Conservation (phyloP, 2,888 invertebrate species). For the Cephus pulcher region DNA sequence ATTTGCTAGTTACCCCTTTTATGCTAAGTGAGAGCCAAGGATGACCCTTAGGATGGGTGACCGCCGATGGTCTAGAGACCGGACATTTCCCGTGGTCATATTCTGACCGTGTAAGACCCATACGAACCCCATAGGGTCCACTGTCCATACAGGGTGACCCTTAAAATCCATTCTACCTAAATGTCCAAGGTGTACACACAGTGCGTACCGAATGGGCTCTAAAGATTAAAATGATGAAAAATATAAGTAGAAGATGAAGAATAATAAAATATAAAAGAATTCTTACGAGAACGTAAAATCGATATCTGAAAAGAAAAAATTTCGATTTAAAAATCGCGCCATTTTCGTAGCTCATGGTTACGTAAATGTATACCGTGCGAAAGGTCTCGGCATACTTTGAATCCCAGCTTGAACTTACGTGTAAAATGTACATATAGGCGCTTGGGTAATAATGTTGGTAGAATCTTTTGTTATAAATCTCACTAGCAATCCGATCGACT, state of each 20-base stretch:
- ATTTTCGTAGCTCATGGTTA: neutral
- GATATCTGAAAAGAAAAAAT: neutral
- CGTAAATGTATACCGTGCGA: neutral
- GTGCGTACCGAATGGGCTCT: neutral
- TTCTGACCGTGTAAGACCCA: slow-evolving; percentile 31
- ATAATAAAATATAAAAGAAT: neutral
- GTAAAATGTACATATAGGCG: too few species aligned
- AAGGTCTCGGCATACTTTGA: neutral
- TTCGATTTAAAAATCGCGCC: neutral
- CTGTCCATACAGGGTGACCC: slow-evolving; percentile 29
- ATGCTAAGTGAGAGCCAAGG: slow-evolving; percentile 61
- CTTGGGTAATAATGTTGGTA: neutral
- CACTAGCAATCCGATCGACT: slow-evolving; percentile 22
- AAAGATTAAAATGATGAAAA: neutral
- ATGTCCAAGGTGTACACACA: neutral
- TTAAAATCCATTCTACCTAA: neutral
- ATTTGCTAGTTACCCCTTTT: slow-evolving; percentile 58
- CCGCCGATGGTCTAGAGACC: slow-evolving; percentile 40
- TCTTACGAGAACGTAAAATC: neutral
- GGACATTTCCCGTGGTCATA: slow-evolving; percentile 58
- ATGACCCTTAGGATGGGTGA: slow-evolving; percentile 56
- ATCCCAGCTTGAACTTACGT: neutral
- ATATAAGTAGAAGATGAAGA: slow-evolving; percentile 5
- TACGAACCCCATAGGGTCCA: slow-evolving; percentile 27
- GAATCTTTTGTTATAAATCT: neutral